Evolutionary conservation across 2,888 invertebrate genomes (phyloP).

Genomic region (Perithous albicinctus): DNA sequence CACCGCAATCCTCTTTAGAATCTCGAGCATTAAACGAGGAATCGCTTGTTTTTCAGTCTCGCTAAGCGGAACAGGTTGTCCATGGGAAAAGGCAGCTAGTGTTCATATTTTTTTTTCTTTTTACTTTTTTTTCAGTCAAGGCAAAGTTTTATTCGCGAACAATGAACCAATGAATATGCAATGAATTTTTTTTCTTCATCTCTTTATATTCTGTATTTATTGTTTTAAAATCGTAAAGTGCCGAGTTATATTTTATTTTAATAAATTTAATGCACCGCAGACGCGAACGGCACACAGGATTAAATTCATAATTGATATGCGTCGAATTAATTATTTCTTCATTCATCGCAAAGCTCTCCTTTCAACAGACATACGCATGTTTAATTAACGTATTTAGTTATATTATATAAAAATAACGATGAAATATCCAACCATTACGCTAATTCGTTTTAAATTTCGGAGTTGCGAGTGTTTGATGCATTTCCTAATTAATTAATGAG

Average conservation of each 20-base stretch:
- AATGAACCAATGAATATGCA: constrained; percentile 67
- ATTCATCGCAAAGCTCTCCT: not conserved
- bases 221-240: not conserved
- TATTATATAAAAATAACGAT: not conserved
- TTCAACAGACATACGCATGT: not conserved
- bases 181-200: constrained; percentile 49
- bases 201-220: constrained; percentile 36
- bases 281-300: no score
- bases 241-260: not conserved
- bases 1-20: constrained; percentile 38
- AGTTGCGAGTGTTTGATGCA: not conserved
- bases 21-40: constrained; percentile 3
- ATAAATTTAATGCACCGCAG: not conserved
- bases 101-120: constrained; percentile 49
- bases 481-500: no score
- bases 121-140: constrained; percentile 53
- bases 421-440: not conserved
- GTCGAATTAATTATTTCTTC: not conserved
- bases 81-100: constrained; percentile 12
- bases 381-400: not conserved
- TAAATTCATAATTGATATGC: no score
- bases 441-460: not conserved
- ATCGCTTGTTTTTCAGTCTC: constrained; percentile 23
- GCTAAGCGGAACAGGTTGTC: constrained; percentile 22
- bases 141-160: constrained; percentile 41